Evolutionary conservation across 2,888 invertebrate genomes (phyloP).

Genomic region (Lamellibrachia columna): DNA sequence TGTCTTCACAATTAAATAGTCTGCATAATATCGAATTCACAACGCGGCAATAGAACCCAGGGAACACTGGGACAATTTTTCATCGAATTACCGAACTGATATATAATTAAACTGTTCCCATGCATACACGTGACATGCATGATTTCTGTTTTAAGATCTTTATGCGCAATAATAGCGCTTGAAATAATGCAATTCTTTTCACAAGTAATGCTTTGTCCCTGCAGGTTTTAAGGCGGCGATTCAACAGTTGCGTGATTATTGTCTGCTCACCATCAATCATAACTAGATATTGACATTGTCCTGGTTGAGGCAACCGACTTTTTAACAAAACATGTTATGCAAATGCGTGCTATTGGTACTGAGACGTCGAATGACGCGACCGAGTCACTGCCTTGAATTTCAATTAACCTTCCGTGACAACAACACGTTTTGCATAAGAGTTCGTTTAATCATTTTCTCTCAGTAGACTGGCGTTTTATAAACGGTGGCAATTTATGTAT

Average conservation of each 20-base stretch:
- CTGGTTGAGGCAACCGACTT: neutral
- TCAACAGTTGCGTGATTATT: neutral
- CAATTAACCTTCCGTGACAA: conserved; percentile 1
- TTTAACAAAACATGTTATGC: neutral
- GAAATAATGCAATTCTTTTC: neutral
- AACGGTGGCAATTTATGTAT: no score
- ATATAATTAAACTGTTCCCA: no score
- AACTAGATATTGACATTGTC: neutral
- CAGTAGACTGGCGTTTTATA: no score
- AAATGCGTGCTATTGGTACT: neutral
- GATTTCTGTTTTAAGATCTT: neutral
- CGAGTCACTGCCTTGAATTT: neutral
- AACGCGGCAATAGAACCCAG: no score
- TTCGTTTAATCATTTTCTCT: no score
- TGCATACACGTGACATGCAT: neutral
- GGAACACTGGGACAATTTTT: neutral
- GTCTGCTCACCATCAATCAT: neutral
- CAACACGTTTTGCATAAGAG: neutral
- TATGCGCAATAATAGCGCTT: neutral
- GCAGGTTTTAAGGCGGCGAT: neutral
- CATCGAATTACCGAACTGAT: no score
- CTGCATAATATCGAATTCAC: no score
- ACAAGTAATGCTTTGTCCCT: neutral
- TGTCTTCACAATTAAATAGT: no score
- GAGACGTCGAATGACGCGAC: neutral